A percentile compares a stretch with the other conserved stretches of the same genome.
Conservation (phyloP, 2,797 vertebrate species). For the Rhynchotus rufescens region DNA sequence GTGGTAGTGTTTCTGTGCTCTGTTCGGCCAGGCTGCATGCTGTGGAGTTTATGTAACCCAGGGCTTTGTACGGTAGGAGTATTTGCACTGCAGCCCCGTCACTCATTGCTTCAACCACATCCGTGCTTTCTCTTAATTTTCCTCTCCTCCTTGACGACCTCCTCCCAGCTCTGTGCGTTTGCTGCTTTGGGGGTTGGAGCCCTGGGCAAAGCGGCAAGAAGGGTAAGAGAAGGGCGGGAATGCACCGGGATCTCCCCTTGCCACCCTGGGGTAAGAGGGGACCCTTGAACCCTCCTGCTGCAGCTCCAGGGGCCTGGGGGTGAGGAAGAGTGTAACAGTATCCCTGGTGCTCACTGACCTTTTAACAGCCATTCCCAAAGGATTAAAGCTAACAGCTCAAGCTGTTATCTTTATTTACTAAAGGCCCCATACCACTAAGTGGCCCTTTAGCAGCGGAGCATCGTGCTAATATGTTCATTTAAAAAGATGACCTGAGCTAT, state of each 20-base stretch:
- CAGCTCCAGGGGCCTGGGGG: not conserved
- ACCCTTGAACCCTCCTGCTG: not conserved
- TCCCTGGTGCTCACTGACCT: not conserved
- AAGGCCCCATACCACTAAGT: not conserved
- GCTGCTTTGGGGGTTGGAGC: not conserved
- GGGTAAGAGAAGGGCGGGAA: not conserved
- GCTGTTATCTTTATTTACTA: not conserved
- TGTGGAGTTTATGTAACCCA: not conserved
- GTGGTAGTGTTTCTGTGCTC: not conserved
- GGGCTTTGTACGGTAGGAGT: not conserved
- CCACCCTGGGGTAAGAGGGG: not conserved
- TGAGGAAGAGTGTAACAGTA: not conserved
- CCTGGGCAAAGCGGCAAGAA: not conserved
- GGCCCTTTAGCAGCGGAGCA: not conserved
- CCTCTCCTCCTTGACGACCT: not conserved
- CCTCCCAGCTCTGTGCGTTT: not conserved
- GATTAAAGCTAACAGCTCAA: not conserved
- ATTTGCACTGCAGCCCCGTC: not conserved
- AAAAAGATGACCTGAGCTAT: fast-evolving
- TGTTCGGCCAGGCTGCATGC: not conserved
- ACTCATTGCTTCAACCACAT: not conserved
- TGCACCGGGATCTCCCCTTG: not conserved
- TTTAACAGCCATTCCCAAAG: not conserved
- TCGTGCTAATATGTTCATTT: not conserved
- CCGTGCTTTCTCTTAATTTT: fast-evolving